Evolutionary conservation across 2,888 invertebrate species (phyloP).

Genomic region (Apamea anceps): DNA sequence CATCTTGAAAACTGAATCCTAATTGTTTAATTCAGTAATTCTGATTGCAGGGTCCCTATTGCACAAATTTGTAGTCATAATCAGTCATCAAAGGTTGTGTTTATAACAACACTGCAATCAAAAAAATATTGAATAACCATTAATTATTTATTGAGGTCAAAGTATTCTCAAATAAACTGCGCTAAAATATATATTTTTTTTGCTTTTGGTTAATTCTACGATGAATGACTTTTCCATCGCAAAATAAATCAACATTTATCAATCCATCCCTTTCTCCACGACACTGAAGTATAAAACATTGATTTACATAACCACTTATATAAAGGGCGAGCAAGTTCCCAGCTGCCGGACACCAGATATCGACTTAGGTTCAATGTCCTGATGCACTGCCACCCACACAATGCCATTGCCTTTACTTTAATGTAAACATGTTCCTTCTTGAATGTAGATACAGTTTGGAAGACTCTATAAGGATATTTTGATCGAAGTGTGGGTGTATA

Average conservation of each 20-base stretch:
- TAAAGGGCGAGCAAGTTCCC: conserved; percentile 28
- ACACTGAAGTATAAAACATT: neutral
- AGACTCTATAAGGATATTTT: neutral
- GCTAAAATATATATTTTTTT: no score
- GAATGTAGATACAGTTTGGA: neutral
- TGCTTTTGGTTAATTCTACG: no score
- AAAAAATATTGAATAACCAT: no score
- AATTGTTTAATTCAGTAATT: no score
- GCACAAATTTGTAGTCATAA: no score
- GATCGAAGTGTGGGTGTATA: neutral
- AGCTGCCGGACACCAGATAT: conserved; percentile 19
- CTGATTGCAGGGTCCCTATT: no score
- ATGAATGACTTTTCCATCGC: neutral
- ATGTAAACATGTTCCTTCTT: neutral
- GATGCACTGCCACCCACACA: conserved; percentile 33
- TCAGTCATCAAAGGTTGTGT: no score
- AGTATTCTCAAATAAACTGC: no score
- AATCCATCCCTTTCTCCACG: neutral
- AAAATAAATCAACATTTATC: neutral
- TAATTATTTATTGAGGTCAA: no score
- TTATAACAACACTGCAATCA: no score
- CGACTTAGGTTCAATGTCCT: conserved; percentile 45
- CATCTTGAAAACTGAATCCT: neutral
- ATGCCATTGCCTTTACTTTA: conserved; percentile 7
- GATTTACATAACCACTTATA: conserved; percentile 29